Evolutionary conservation across 1,140 invertebrate species (phyloP).

Genomic region (Drosophila willistoni): DNA sequence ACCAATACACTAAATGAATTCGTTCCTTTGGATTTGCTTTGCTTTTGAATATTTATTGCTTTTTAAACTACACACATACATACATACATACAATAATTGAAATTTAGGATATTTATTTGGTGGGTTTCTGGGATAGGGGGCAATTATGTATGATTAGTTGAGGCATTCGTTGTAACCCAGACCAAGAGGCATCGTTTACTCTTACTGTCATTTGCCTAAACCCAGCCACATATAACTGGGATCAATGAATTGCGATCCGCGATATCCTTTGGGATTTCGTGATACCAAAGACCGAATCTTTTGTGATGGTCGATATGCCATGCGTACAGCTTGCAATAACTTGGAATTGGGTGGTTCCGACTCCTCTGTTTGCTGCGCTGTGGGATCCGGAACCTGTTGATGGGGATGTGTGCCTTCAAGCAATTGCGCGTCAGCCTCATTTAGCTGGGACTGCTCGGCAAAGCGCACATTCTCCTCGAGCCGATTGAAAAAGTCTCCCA

Average conservation of each 20-base stretch:
- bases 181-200: neutral
- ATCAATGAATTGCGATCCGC: conserved; percentile 74
- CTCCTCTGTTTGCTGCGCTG: conserved; percentile 35
- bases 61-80: neutral
- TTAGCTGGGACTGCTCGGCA: conserved; percentile 66
- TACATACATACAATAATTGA: conserved; percentile 1
- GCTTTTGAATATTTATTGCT: conserved; percentile 2
- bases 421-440: conserved; percentile 53
- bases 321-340: conserved; percentile 54
- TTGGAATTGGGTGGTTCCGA: conserved; percentile 27
- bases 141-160: neutral
- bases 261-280: conserved; percentile 79
- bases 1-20: too few relatives aligned
- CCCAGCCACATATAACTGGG: conserved; percentile 83
- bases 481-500: conserved; percentile 77
- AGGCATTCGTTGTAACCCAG: conserved; percentile 41
- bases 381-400: conserved; percentile 20
- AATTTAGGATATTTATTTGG: neutral
- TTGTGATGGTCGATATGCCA: conserved; percentile 73
- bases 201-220: conserved; percentile 80
- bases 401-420: conserved; percentile 70
- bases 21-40: neutral
- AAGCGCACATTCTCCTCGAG: conserved; percentile 74
- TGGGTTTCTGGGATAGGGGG: neutral
- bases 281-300: conserved; percentile 77